These are phyloP conservation scores for Picus viridis DNA, from an alignment of 2,797 vertebrate genomes.

Conservation along the genomic window DNA sequence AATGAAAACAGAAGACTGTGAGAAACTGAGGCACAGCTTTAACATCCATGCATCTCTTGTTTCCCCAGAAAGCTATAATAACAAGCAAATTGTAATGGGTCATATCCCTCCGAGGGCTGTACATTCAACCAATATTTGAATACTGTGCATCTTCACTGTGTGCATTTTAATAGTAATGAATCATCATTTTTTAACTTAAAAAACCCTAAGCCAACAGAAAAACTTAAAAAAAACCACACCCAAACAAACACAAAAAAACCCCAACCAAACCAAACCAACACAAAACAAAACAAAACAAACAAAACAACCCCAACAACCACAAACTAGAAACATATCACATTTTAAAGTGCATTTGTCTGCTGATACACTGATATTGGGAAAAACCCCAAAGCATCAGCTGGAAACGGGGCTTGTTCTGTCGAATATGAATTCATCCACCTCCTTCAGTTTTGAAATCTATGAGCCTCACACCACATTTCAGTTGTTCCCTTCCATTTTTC, in stretches of 20 bases:
- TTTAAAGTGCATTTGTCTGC: background rate
- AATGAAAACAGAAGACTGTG: conserved; percentile 51
- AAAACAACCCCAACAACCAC: too few relatives aligned
- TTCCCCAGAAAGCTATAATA: background rate
- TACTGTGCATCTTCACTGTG: background rate
- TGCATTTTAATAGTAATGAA: background rate
- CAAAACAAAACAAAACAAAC: background rate
- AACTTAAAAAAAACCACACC: background rate
- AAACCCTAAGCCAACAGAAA: background rate
- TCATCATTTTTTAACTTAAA: background rate
- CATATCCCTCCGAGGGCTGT: background rate
- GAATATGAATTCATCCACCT: background rate
- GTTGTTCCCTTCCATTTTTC: background rate
- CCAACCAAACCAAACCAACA: too few relatives aligned
- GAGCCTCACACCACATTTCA: background rate
- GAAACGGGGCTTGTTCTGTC: background rate
- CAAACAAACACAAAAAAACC: background rate
- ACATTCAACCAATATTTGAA: conserved; percentile 7
- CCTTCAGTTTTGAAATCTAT: background rate
- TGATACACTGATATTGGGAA: background rate
- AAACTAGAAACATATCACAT: background rate
- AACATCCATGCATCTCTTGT: background rate
- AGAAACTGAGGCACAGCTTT: conserved; percentile 30
- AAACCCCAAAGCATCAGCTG: background rate
- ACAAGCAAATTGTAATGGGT: conserved; percentile 11